A percentile compares a stretch with the other conserved stretches of the same genome.
These are phyloP conservation scores for Sterrhoptilus dennistouni DNA, from an alignment of 2,113 vertebrate species.

Conservation along the genomic window DNA sequence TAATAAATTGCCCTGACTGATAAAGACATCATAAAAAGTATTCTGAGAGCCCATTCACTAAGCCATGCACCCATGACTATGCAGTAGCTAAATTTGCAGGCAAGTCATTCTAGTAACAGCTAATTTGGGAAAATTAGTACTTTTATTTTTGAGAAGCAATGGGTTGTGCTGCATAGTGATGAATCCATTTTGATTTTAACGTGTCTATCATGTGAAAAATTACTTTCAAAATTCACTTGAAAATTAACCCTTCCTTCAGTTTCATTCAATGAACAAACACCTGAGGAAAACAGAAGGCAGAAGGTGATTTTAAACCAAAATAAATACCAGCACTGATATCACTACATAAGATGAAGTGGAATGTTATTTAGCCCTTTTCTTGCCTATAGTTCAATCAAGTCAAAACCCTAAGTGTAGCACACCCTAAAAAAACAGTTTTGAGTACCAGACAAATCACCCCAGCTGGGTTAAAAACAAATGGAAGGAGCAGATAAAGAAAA, in stretches of 20 bases:
- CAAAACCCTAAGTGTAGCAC: not conserved
- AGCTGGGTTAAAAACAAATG: not conserved
- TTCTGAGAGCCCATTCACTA: conserved; percentile 34
- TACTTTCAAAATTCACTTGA: not conserved
- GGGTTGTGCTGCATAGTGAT: not conserved
- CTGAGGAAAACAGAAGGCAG: not conserved
- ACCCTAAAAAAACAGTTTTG: not conserved
- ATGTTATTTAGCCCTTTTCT: not conserved
- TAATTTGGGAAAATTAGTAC: not conserved
- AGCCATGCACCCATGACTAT: not conserved
- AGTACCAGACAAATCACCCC: not conserved
- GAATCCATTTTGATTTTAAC: not conserved
- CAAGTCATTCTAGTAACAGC: not conserved
- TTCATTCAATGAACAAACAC: not conserved
- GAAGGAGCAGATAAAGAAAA: not conserved
- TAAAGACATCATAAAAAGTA: conserved; percentile 46
- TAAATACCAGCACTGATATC: not conserved
- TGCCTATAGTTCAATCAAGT: not conserved
- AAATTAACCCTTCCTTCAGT: not conserved
- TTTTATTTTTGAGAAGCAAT: not conserved
- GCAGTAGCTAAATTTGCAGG: not conserved
- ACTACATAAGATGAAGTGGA: not conserved
- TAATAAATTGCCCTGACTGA: conserved; percentile 63
- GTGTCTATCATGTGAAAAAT: not conserved
- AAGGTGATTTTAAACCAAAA: not conserved